phyloP scores from a whole-genome alignment of 2,888 invertebrate genomes.

The Xylota segnis region DNA sequence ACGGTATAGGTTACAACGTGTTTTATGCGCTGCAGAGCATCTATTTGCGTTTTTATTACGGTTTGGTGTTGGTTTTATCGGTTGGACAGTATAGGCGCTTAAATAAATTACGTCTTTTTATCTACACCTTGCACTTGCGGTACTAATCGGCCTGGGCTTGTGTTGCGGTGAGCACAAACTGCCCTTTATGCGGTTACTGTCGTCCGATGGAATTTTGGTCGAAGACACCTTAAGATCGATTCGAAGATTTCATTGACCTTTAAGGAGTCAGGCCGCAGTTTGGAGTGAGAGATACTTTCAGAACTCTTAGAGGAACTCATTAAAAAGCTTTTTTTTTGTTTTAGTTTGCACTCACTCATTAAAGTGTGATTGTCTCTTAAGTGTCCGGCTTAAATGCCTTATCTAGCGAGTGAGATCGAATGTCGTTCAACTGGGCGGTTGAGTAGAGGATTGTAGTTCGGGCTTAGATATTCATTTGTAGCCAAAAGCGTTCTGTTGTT shows the following conservation, averaged over 20 bases:
- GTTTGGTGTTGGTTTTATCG: slow-evolving; percentile 75
- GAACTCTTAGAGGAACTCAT: slow-evolving; percentile 30
- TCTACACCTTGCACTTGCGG: slow-evolving; percentile 57
- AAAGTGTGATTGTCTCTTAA: slow-evolving; percentile 38
- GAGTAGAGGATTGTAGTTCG: slow-evolving; percentile 28
- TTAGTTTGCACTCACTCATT: slow-evolving; percentile 38
- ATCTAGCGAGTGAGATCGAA: slow-evolving; percentile 53
- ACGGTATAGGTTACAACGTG: slow-evolving; percentile 70
- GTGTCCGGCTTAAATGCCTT: slow-evolving; percentile 42
- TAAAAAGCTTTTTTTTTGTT: slow-evolving; percentile 49
- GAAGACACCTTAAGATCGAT: slow-evolving; percentile 27
- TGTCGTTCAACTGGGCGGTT: slow-evolving; percentile 48
- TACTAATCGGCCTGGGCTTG: slow-evolving; percentile 47
- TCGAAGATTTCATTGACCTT: slow-evolving; percentile 55
- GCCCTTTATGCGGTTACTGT: slow-evolving; percentile 4
- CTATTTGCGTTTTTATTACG: slow-evolving; percentile 73
- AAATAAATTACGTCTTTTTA: slow-evolving; percentile 68
- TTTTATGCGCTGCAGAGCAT: slow-evolving; percentile 70
- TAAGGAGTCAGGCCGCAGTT: slow-evolving; percentile 16
- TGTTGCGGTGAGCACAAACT: not conserved
- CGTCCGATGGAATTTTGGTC: slow-evolving; percentile 29
- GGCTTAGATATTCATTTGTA: slow-evolving; percentile 26
- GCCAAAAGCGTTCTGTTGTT: slow-evolving; percentile 15
- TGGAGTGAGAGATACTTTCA: not conserved
- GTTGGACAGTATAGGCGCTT: slow-evolving; percentile 52